phyloP scores from a whole-genome alignment of 1,140 invertebrate genomes.

The Cotesia vestalis region DNA sequence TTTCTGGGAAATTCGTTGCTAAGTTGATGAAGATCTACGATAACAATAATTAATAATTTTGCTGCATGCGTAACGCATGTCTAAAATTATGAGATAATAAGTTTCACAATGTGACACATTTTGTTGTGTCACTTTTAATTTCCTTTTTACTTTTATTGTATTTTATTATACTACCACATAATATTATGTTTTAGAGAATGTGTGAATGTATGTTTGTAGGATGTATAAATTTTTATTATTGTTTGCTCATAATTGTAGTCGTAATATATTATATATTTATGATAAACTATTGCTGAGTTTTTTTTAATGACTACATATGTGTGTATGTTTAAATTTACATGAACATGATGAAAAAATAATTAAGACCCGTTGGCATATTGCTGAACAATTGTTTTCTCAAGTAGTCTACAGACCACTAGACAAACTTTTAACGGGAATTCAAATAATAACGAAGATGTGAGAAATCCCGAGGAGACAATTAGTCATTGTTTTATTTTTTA shows the following conservation, averaged over 20 bases:
- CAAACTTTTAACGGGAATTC: conserved; percentile 31
- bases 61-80: not conserved
- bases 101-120: not conserved
- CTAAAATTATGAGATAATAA: conserved; percentile 10
- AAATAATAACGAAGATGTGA: conserved; percentile 27
- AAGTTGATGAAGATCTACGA: not conserved
- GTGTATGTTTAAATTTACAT: not conserved
- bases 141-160: not conserved
- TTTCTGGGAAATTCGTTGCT: not conserved
- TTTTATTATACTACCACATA: too few species aligned
- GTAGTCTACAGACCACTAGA: conserved; percentile 36
- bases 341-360: conserved; percentile 34
- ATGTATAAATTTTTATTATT: not conserved
- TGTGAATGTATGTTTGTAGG: too few species aligned
- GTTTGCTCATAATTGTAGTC: not conserved
- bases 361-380: conserved; percentile 32
- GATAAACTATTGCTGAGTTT: not conserved
- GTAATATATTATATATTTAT: conserved; percentile 6
- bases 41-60: conserved; percentile 7
- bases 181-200: too few species aligned
- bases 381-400: conserved; percentile 41
- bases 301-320: not conserved
- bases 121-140: conserved; percentile 4
- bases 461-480: conserved; percentile 37
- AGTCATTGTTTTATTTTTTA: conserved; percentile 38